Evolutionary conservation across 2,113 vertebrate species (phyloP).

Genomic region (Marmota monax): DNA sequence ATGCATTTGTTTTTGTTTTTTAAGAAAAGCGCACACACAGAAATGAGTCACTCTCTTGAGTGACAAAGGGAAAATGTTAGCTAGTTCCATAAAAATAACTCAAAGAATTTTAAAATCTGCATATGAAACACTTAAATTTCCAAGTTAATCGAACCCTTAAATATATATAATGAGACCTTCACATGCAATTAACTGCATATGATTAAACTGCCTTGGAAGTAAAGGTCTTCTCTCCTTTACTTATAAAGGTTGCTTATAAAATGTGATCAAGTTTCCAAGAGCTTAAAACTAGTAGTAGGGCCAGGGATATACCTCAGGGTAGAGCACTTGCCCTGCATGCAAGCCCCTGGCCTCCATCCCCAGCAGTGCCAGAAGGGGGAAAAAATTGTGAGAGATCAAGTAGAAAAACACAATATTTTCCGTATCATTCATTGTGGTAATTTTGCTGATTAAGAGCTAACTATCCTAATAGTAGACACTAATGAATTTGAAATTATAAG

Average conservation of each 20-base stretch:
- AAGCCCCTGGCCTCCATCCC: neutral
- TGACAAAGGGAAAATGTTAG: conserved; percentile 48
- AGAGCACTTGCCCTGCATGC: neutral
- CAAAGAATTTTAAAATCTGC: conserved; percentile 55
- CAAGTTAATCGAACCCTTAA: conserved; percentile 43
- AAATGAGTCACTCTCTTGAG: conserved; percentile 42
- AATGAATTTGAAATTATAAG: conserved; percentile 87
- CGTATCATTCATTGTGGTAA: neutral
- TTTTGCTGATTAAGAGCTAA: conserved; percentile 62
- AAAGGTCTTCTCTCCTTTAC: neutral
- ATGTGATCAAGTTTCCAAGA: neutral
- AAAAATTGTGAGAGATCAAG: neutral
- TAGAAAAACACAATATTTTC: neutral
- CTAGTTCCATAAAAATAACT: conserved; percentile 66
- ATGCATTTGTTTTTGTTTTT: conserved; percentile 74
- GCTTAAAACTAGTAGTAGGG: conserved; percentile 26
- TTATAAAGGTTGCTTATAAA: neutral
- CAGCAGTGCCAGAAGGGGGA: neutral
- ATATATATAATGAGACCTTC: neutral
- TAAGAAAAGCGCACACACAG: conserved; percentile 66
- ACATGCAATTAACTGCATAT: neutral
- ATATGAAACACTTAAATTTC: conserved; percentile 33
- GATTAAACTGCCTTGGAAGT: conserved; percentile 13
- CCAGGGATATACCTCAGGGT: neutral
- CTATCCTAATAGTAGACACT: conserved; percentile 73